Percentiles rank a stretch among this genome's conserved stretches.
Conservation (phyloP, 2,113 vertebrate species). For the Cephalopholis sonnerati region DNA sequence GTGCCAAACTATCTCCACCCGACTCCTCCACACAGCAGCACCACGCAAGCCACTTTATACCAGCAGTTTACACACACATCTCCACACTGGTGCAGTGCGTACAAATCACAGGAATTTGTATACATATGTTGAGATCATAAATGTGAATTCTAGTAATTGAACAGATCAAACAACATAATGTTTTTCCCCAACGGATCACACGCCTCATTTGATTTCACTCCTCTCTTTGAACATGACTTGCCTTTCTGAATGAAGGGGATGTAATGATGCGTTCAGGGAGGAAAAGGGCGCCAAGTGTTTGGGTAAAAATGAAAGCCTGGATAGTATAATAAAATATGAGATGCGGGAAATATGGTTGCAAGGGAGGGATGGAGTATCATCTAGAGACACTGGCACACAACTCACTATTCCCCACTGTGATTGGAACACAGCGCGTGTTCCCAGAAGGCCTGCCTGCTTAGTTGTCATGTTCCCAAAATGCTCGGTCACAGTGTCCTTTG, state of each 20-base stretch:
- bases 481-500: slow-evolving; percentile 49
- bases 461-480: slow-evolving; percentile 64
- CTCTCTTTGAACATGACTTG: slow-evolving; percentile 24
- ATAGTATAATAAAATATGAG: slow-evolving; percentile 14
- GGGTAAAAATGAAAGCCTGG: slow-evolving; percentile 27
- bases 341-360: slow-evolving; percentile 34
- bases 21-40: slow-evolving; percentile 76
- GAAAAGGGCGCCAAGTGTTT: background rate
- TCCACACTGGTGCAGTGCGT: slow-evolving; percentile 21
- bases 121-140: slow-evolving; percentile 49
- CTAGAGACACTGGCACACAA: slow-evolving; percentile 45
- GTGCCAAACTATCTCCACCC: slow-evolving; percentile 78
- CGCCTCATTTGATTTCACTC: slow-evolving; percentile 29
- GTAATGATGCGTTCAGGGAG: slow-evolving; percentile 27
- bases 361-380: slow-evolving; percentile 42
- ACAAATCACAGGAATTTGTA: slow-evolving; percentile 47
- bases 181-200: slow-evolving; percentile 19
- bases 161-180: slow-evolving; percentile 45
- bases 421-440: slow-evolving; percentile 55
- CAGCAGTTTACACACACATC: slow-evolving; percentile 41
- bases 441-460: slow-evolving; percentile 68
- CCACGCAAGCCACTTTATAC: slow-evolving; percentile 58
- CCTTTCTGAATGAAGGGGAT: slow-evolving; percentile 15
- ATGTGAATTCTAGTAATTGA: slow-evolving; percentile 42
- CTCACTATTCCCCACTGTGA: slow-evolving; percentile 58